These are phyloP conservation scores for Hypomecis punctinalis DNA, from an alignment of 2,888 invertebrate genomes.

Conservation along the genomic window DNA sequence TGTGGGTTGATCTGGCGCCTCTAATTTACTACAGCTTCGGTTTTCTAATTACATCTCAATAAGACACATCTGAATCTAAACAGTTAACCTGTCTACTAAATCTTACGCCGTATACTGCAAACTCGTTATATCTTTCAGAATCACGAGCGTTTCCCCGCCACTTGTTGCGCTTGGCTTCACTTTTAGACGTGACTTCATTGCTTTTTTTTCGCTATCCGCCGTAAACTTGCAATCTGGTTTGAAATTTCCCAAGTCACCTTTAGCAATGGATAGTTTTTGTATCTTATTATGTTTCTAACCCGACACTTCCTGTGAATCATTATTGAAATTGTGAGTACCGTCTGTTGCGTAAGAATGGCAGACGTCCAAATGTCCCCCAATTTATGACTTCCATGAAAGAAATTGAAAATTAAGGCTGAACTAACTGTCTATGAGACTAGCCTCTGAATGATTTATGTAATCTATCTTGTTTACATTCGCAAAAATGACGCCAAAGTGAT, in stretches of 20 bases:
- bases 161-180: slow-evolving; percentile 73
- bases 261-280: slow-evolving; percentile 58
- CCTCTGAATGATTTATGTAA: slow-evolving; percentile 48
- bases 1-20: slow-evolving; percentile 44
- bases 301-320: slow-evolving; percentile 63
- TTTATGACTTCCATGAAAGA: slow-evolving; percentile 64
- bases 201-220: slow-evolving; percentile 64
- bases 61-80: slow-evolving; percentile 22
- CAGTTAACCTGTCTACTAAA: slow-evolving; percentile 46
- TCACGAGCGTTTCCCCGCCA: slow-evolving; percentile 60
- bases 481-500: slow-evolving; percentile 46
- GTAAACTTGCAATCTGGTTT: slow-evolving; percentile 65
- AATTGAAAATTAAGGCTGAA: slow-evolving; percentile 58
- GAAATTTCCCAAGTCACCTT: slow-evolving; percentile 69
- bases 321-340: slow-evolving; percentile 49
- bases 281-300: slow-evolving; percentile 55
- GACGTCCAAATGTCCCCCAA: slow-evolving; percentile 60
- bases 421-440: slow-evolving; percentile 48
- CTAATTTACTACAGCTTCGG: slow-evolving; percentile 54
- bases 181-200: slow-evolving; percentile 75
- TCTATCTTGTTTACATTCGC: slow-evolving; percentile 38
- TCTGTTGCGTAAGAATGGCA: slow-evolving; percentile 69
- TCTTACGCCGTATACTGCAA: slow-evolving; percentile 39
- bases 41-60: slow-evolving; percentile 58
- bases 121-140: slow-evolving; percentile 39